Percentiles rank a stretch among this genome's conserved stretches.
phyloP scores from a whole-genome alignment of 2,888 invertebrate genomes.

The Agelastica alni region DNA sequence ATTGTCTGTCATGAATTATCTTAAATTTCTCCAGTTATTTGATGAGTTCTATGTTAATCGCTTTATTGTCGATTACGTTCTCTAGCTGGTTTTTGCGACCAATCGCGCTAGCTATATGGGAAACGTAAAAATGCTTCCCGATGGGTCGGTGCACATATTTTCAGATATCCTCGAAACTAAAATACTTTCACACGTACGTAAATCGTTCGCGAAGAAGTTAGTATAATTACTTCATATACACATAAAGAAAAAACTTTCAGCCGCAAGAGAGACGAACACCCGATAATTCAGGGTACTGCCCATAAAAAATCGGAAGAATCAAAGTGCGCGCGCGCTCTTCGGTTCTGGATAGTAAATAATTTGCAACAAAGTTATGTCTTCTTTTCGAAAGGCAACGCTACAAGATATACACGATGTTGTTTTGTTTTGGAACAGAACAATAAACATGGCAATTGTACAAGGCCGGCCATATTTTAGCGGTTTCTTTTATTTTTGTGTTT shows the following conservation, averaged over 20 bases:
- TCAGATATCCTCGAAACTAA: no score
- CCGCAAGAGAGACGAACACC: not conserved
- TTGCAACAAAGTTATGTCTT: conserved; percentile 48
- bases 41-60: no score
- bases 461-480: conserved; percentile 49
- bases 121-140: no score
- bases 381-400: conserved; percentile 40
- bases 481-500: conserved; percentile 36
- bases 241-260: not conserved
- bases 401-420: conserved; percentile 44
- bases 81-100: no score
- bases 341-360: conserved; percentile 45
- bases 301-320: conserved; percentile 9
- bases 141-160: no score
- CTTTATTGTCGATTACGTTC: no score
- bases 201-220: no score
- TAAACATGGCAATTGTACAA: conserved; percentile 44
- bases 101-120: no score
- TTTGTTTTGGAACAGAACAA: conserved; percentile 43
- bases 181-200: no score
- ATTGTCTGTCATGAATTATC: no score
- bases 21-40: no score
- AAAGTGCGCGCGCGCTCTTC: conserved; percentile 22
- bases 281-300: conserved; percentile 5
- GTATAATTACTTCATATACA: not conserved